Evolutionary conservation across 2,888 invertebrate genomes (phyloP), one percentile per base, ranked within the genome.

Genomic region (Anodontia alba): DNA sequence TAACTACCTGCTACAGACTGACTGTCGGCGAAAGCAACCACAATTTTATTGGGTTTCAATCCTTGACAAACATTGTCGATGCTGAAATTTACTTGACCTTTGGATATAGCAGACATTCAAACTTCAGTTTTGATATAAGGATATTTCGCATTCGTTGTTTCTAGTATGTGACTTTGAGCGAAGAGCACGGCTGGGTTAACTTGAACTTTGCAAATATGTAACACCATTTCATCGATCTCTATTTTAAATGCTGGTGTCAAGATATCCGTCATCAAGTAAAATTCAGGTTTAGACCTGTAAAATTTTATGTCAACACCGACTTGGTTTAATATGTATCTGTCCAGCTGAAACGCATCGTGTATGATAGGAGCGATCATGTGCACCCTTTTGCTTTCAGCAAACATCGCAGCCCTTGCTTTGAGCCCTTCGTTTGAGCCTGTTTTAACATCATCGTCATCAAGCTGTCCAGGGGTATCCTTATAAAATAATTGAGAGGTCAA

Each of bases 211-310:
- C 49, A 49, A 17, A 49, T 49, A 20, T 49, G 10, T 20, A 49
- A 46, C n/a, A 43, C 43, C 68, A 81, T 78, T 2, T 77, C 74
- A 12, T 77, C 77, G 33, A 81, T 70, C 3, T 36, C 38, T 36
- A 81, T 69, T 54, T 57, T 73, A 31, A 43, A 81, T 33, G 33
- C 67, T 15, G 78, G 78, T 10, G 23, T 33, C 15, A 66, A 10
- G 8, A 29, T 62, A 43, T 70, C 68, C 0, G 73, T 71, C 71
- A 71, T 73, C 1, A 78, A 67, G 29, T 69, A 81, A 73, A 78
- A 81, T 7, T 51, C 66, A 1, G 81, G 78, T 68, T 74, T 81
- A 1, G 81, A 15, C 36, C 77, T 54, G 69, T 74, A 74, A n/a
- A 77, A 74, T 67, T 78, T 81, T 2, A 81, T 33, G 38, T 69